Evolutionary conservation across 2,113 vertebrate genomes (phyloP).

Genomic region (Malaclemys terrapin): DNA sequence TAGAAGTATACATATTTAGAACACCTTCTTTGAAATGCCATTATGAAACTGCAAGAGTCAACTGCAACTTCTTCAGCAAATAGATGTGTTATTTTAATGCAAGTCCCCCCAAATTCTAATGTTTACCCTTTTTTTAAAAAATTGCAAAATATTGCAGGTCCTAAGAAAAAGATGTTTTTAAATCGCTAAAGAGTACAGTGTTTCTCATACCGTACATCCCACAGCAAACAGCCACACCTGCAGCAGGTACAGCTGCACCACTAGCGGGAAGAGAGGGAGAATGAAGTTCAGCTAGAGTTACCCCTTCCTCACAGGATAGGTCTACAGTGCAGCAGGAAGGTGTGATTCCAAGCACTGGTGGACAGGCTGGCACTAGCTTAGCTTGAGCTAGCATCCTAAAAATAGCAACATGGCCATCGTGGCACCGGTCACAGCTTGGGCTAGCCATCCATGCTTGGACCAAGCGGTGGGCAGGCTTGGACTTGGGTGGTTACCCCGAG

Average conservation of each 20-base stretch:
- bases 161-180: background rate
- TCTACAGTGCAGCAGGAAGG: background rate
- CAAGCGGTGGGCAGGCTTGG: background rate
- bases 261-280: background rate
- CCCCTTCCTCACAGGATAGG: background rate
- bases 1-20: background rate
- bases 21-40: background rate
- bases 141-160: background rate
- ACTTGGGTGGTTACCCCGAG: background rate
- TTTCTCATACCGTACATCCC: background rate
- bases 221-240: background rate
- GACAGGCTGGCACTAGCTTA: background rate
- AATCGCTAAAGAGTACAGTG: background rate
- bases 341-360: background rate
- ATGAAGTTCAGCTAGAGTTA: background rate
- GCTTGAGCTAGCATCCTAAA: background rate
- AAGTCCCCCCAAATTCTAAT: background rate
- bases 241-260: background rate
- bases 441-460: background rate
- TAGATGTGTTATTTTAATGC: fast-evolving
- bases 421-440: background rate
- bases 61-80: background rate
- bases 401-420: background rate
- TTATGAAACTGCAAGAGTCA: background rate
- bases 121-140: background rate